Base-by-base conservation (phyloP, 2,113 vertebrate species). In the Accipiter cooperii region DNA sequence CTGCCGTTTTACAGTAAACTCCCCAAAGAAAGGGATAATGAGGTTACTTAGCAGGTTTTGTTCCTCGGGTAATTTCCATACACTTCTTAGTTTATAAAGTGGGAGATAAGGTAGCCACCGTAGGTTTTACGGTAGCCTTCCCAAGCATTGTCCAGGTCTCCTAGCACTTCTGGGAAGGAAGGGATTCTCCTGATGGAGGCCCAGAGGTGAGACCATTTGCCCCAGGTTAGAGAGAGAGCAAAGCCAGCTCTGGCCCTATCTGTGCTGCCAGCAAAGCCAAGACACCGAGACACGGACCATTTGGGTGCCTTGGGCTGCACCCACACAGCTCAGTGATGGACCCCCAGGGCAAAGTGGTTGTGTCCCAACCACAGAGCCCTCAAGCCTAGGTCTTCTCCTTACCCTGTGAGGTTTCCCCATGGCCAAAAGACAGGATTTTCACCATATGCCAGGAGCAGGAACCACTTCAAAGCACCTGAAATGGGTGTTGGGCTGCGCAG, bases 1-100 rank as follows among this genome's bases (percentile, higher is more conserved):
- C 40, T 71, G 18, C 16, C 0, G 0, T 16, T 95, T 96, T 97
- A 95, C 94, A 73, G 97, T 92, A 97, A 96, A 97, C 31, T 95
- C 52, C 28, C 25, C 38, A 47, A 84, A 93, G 55, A 90, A 92
- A 73, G 8, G 61, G 34, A 38, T 95, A 82, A 94, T 76, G 69
- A 95, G 21, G 65, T 87, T 84, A 91, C 65, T 96, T 94, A 82
- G 77, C 73, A 92, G 47, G 74, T 86, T 92, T 92, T 92, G 55
- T 92, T 93, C 83, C 51, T 71, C 8, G 1, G 26, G n/a, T 92
- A 29, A 52, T 91, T 90, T 91, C 63, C 88, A 90, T 76, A 47
- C 29, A 16, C 15, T 66, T 64, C 54, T 85, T 64, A 46, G 12
- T 86, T 80, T 60, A 29, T 70, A 9, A 74, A 74, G 60, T 31